Conservation (phyloP, 2,113 vertebrate species). For the Prunella himalayana region DNA sequence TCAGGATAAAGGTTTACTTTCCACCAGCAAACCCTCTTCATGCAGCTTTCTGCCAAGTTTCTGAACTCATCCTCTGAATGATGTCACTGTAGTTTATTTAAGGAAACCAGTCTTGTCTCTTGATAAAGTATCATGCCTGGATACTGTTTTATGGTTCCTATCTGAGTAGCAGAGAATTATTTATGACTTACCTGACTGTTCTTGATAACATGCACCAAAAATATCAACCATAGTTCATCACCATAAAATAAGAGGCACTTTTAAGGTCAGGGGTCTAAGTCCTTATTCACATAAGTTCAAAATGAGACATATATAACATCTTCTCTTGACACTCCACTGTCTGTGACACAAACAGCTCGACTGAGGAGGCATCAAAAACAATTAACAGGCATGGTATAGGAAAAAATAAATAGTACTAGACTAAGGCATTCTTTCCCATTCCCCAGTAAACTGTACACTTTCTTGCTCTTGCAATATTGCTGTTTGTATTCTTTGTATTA, state of each 20-base stretch:
- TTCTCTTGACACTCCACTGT: background rate
- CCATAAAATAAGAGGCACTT: conserved; percentile 70
- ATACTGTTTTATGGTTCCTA: conserved; percentile 66
- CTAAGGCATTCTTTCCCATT: background rate
- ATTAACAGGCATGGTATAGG: conserved; percentile 18
- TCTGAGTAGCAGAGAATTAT: conserved; percentile 63
- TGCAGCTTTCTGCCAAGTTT: conserved; percentile 33
- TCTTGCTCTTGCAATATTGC: background rate
- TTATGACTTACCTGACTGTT: conserved; percentile 70
- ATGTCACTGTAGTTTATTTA: conserved; percentile 76
- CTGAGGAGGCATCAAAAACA: background rate
- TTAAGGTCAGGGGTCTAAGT: conserved; percentile 62
- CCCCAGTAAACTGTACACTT: background rate
- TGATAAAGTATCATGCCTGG: conserved; percentile 69
- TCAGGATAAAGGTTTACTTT: conserved; percentile 4
- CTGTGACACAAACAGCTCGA: background rate
- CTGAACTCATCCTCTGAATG: conserved; percentile 61
- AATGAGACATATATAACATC: conserved; percentile 37
- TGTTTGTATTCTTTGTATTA: conserved; percentile 31
- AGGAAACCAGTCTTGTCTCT: conserved; percentile 70
- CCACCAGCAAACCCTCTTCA: background rate
- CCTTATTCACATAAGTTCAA: conserved; percentile 60
- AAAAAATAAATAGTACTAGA: background rate
- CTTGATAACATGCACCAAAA: conserved; percentile 67
- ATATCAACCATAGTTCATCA: conserved; percentile 71